phyloP scores from a whole-genome alignment of 2,888 invertebrate species.

The Bhutanitis thaidina region DNA sequence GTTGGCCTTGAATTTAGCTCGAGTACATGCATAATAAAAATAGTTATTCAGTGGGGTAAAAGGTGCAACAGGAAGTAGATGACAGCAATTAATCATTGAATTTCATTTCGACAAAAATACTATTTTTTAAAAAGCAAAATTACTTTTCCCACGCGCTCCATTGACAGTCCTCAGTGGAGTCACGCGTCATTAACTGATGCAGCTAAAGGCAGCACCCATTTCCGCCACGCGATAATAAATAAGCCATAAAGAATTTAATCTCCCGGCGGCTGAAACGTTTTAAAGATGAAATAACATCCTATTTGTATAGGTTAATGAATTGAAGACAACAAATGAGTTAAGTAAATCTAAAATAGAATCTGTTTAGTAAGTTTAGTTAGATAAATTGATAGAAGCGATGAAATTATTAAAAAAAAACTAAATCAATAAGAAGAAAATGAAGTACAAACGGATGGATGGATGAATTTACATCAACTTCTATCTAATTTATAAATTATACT shows the following conservation, averaged over 20 bases:
- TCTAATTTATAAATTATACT: no score
- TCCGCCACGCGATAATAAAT: slow-evolving; percentile 58
- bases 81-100: slow-evolving; percentile 9
- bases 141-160: slow-evolving; percentile 58
- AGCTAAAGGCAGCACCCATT: slow-evolving; percentile 59
- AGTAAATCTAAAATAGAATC: no score
- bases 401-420: no score
- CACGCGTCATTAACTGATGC: slow-evolving; percentile 56
- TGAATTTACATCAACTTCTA: no score
- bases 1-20: neutral
- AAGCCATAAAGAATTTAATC: slow-evolving; percentile 35
- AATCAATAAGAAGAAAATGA: no score
- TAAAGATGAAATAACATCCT: slow-evolving; percentile 8
- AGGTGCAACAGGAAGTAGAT: slow-evolving; percentile 3
- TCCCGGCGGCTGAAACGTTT: slow-evolving; percentile 19
- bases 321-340: slow-evolving; percentile 4
- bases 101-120: slow-evolving; percentile 12
- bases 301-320: slow-evolving; percentile 24
- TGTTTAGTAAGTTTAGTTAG: no score
- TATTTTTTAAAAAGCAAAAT: slow-evolving; percentile 22
- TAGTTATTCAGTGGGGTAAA: neutral
- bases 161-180: slow-evolving; percentile 44
- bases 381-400: no score
- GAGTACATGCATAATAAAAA: neutral
- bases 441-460: no score